A percentile compares a stretch with the other conserved stretches of the same genome.
Conservation (phyloP, 2,888 invertebrate species). For the Epistrophe eligans region DNA sequence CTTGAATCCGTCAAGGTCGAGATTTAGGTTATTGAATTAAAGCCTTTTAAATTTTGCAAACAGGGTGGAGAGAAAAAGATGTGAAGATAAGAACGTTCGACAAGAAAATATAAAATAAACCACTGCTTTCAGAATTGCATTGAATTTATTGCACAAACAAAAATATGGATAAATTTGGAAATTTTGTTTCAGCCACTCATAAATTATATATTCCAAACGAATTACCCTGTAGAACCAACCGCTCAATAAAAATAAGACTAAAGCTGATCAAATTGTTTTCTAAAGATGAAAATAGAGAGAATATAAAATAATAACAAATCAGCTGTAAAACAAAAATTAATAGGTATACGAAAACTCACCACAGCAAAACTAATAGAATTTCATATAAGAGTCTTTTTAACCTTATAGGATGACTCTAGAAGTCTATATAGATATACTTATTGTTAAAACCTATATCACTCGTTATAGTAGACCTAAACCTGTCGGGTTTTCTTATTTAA, state of each 20-base stretch:
- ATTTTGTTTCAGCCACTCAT: no score
- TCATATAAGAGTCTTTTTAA: neutral
- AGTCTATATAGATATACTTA: no score
- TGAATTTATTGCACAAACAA: no score
- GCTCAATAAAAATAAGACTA: neutral
- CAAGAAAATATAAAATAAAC: no score
- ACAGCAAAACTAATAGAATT: constrained; percentile 14
- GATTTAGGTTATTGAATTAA: neutral
- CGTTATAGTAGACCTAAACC: constrained; percentile 57
- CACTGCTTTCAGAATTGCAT: no score
- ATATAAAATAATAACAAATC: neutral
- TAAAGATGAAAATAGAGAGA: neutral
- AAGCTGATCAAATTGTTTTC: neutral
- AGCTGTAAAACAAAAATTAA: neutral
- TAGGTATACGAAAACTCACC: neutral
- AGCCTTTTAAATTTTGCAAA: neutral
- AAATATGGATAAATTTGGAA: no score
- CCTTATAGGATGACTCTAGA: no score
- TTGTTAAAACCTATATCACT: neutral
- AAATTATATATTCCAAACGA: no score
- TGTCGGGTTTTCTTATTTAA: constrained; percentile 67
- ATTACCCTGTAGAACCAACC: no score
- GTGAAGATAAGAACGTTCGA: no score
- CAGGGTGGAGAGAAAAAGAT: no score
- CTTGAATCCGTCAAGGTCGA: neutral